These are phyloP conservation scores for Micronycteris hirsuta DNA, from an alignment of 2,113 vertebrate species.

Conservation along the genomic window DNA sequence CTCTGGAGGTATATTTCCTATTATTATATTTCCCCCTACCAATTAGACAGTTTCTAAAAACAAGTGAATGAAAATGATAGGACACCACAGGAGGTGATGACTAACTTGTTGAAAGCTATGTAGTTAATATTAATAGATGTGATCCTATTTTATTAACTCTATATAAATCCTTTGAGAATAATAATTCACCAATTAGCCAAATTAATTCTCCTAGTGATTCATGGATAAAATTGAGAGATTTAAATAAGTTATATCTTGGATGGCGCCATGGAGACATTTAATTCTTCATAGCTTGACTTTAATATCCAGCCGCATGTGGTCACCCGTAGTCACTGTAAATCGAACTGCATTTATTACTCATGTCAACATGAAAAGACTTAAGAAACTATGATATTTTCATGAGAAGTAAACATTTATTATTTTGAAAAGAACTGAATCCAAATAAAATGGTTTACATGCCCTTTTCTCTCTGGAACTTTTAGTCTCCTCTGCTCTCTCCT, in stretches of 20 bases:
- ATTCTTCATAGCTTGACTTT: background rate
- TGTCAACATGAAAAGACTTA: constrained; percentile 5
- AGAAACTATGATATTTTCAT: background rate
- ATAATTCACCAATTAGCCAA: background rate
- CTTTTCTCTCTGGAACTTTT: background rate
- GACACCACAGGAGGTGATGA: background rate
- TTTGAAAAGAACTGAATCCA: background rate
- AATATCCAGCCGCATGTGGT: background rate
- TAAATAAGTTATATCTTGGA: background rate
- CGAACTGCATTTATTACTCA: constrained; percentile 1
- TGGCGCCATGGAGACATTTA: background rate
- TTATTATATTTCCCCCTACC: background rate
- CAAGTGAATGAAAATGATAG: background rate
- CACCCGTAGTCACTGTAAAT: background rate
- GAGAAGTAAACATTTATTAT: background rate
- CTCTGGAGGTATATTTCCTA: background rate
- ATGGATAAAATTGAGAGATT: background rate
- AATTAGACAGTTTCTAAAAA: background rate
- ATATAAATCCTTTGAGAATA: background rate
- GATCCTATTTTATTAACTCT: constrained; percentile 13
- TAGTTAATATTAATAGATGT: background rate
- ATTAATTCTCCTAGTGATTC: background rate
- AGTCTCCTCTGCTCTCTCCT: background rate
- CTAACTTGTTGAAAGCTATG: background rate
- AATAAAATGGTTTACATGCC: background rate